phyloP scores from a whole-genome alignment of 2,797 vertebrate species.

The Antennarius maculatus region DNA sequence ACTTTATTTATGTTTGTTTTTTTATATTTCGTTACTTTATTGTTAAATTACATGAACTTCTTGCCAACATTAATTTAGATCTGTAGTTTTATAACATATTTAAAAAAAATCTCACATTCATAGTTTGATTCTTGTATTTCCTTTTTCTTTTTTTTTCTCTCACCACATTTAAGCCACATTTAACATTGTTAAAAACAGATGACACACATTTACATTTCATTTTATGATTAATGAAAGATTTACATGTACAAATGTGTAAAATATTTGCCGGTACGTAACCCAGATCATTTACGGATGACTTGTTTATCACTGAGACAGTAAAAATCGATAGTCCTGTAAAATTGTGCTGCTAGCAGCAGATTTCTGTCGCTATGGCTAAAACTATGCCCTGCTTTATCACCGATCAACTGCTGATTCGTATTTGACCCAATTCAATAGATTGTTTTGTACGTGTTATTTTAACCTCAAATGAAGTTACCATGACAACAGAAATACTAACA shows the following conservation, averaged over 20 bases:
- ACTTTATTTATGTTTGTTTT: not conserved
- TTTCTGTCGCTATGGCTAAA: not conserved
- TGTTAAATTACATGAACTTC: not conserved
- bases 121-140: not conserved
- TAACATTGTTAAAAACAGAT: not conserved
- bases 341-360: not conserved
- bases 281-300: not conserved
- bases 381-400: not conserved
- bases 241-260: not conserved
- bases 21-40: not conserved
- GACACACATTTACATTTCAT: not conserved
- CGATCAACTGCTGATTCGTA: not conserved
- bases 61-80: not conserved
- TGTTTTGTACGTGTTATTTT: not conserved
- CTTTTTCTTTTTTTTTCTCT: not conserved
- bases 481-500: conserved; percentile 9
- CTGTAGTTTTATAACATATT: not conserved
- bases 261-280: not conserved
- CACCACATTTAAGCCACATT: not conserved
- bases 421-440: not conserved
- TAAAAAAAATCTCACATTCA: not conserved
- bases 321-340: not conserved
- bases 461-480: not conserved
- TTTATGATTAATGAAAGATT: not conserved
- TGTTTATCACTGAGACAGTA: not conserved